Conservation (phyloP, 2,113 vertebrate species). For the Brachypteracias leptosomus region DNA sequence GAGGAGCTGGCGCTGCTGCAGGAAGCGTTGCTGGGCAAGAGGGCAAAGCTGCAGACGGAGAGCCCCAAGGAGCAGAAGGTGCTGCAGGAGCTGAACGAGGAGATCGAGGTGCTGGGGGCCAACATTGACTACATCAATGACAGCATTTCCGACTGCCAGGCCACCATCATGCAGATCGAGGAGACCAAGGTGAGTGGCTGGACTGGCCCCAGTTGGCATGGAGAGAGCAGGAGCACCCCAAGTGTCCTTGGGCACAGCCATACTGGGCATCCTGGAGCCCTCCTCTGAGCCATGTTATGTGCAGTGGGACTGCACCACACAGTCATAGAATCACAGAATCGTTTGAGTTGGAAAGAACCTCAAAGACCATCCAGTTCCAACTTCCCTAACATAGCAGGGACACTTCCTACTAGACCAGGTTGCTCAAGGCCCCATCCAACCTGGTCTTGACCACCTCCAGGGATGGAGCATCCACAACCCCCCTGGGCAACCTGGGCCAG, state of each 20-base stretch:
- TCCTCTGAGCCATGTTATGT: background rate
- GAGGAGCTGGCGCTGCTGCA: constrained; percentile 93
- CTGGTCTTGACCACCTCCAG: too few relatives aligned
- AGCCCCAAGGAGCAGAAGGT: constrained; percentile 84
- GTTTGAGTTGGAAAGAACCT: too few relatives aligned
- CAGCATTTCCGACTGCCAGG: constrained; percentile 94
- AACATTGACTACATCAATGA: constrained; percentile 98
- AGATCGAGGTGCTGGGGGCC: constrained; percentile 92
- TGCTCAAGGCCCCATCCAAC: too few relatives aligned
- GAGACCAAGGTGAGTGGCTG: constrained; percentile 86
- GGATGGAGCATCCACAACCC: too few relatives aligned
- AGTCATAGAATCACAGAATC: too few relatives aligned
- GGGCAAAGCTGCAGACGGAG: constrained; percentile 83
- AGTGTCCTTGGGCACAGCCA: background rate
- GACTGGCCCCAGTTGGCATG: background rate
- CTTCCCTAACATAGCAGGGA: too few relatives aligned
- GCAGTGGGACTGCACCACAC: background rate
- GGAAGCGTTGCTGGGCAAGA: constrained; percentile 85
- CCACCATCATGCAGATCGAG: constrained; percentile 96
- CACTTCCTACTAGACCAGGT: too few relatives aligned
- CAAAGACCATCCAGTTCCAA: too few relatives aligned
- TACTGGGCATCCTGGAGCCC: background rate
- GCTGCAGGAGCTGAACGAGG: constrained; percentile 91
- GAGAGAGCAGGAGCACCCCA: background rate
- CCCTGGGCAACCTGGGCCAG: too few relatives aligned